A percentile compares a stretch with the other conserved stretches of the same genome.
Evolutionary conservation across 2,113 vertebrate species (phyloP).

Genomic region (Spermophilus dauricus): DNA sequence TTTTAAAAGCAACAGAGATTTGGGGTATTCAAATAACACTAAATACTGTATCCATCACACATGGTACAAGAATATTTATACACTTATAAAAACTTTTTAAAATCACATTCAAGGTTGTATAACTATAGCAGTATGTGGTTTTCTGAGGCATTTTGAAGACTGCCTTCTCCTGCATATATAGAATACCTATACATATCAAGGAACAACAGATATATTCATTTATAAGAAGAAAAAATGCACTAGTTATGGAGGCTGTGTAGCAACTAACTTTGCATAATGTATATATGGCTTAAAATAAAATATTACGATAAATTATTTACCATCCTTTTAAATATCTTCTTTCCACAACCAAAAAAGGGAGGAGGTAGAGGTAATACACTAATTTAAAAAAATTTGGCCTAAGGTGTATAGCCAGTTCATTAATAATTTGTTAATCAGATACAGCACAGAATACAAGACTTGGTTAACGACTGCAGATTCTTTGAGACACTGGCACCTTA

Average conservation of each 20-base stretch:
- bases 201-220: slow-evolving; percentile 23
- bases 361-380: not conserved
- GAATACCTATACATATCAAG: slow-evolving; percentile 32
- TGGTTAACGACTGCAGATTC: not conserved
- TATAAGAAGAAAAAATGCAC: slow-evolving; percentile 10
- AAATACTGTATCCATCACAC: not conserved
- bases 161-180: not conserved
- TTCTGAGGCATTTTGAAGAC: slow-evolving; percentile 20
- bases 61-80: not conserved
- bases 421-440: not conserved
- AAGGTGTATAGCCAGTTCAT: not conserved
- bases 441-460: not conserved
- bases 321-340: not conserved
- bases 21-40: not conserved
- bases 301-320: not conserved
- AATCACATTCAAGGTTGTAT: not conserved
- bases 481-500: not conserved
- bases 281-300: not conserved
- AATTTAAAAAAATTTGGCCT: not conserved
- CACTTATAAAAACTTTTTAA: not conserved
- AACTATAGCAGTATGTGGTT: slow-evolving; percentile 23
- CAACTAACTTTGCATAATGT: not conserved
- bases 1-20: slow-evolving; percentile 9
- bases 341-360: not conserved
- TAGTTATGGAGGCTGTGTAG: not conserved